phyloP scores from a whole-genome alignment of 2,113 vertebrate species.

The Nibea albiflora region DNA sequence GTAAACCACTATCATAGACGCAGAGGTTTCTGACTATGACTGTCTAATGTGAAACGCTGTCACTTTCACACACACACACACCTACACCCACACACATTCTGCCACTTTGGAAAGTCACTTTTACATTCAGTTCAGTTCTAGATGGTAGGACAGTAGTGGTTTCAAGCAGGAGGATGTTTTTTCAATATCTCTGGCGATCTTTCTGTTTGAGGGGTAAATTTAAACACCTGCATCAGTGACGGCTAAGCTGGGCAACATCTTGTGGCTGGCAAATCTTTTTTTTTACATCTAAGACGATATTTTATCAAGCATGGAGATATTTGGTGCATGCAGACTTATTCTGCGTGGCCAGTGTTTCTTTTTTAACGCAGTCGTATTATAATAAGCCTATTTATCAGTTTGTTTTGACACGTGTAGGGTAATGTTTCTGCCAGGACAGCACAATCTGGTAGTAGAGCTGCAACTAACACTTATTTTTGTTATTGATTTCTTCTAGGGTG shows the following conservation, averaged over 20 bases:
- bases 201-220: not conserved
- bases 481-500: not conserved
- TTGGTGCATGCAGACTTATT: not conserved
- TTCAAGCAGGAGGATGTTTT: not conserved
- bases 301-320: not conserved
- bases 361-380: too few relatives aligned
- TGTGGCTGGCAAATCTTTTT: too few relatives aligned
- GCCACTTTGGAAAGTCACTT: not conserved
- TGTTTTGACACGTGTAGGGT: too few relatives aligned
- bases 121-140: not conserved
- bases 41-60: not conserved
- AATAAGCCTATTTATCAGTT: not conserved
- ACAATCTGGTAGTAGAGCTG: not conserved
- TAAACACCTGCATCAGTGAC: not conserved
- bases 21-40: not conserved
- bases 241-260: not conserved
- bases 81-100: too few relatives aligned
- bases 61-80: not conserved
- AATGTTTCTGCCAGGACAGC: not conserved
- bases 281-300: not conserved
- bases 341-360: not conserved
- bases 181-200: not conserved
- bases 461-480: too few relatives aligned
- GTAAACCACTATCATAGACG: not conserved
- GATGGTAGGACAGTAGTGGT: not conserved